Evolutionary conservation across 2,113 vertebrate species (phyloP), one percentile per base, ranked within the genome.

Genomic region (Corydoras maculifer): DNA sequence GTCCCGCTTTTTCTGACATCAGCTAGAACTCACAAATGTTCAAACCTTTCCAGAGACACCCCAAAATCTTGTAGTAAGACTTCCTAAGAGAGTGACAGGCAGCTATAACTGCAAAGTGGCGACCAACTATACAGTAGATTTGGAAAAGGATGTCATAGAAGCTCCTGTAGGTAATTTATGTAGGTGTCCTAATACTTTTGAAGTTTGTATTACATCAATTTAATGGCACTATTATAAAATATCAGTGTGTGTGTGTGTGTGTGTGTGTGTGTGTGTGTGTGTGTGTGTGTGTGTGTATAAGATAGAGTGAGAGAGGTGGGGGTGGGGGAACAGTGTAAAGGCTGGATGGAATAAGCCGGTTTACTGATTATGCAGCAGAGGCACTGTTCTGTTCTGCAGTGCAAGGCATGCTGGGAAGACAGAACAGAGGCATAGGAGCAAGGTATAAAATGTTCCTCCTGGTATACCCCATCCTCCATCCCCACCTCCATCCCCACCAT

Each of bases 301-400:
- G 31, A 62, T 9, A 48, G 13, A 48, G 12, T 53, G 29, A 29
- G 32, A 14, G 49, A 25, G 12, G 53, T 13, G 2, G n/a, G 35
- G 49, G 30, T 5, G 32, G 50, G 25, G 35, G 75, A 64, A 57
- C 15, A 32, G 30, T 62, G 58, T 54, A 54, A 10, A 43, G n/a
- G 65, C 65, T 55, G 65, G 55, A 65, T 76, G 57, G 70, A 76
- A 74, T 58, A 61, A 68, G 76, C 66, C 43, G 73, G 75, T 78
- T 81, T 73, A 66, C 62, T 73, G 72, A 74, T 74, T 74, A 74
- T 74, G 72, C 72, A 74, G 72, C 65, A 15, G 65, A 68, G 67
- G 72, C 72, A 74, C 58, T 74, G 65, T 68, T 69, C 54, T n/a
- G 12, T 57, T 69, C 72, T 68, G 72, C 51, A 62, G 65, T 62